These are phyloP conservation scores for Sclerodermus sp. DNA, from an alignment of 2,888 invertebrate species.

Conservation along the genomic window DNA sequence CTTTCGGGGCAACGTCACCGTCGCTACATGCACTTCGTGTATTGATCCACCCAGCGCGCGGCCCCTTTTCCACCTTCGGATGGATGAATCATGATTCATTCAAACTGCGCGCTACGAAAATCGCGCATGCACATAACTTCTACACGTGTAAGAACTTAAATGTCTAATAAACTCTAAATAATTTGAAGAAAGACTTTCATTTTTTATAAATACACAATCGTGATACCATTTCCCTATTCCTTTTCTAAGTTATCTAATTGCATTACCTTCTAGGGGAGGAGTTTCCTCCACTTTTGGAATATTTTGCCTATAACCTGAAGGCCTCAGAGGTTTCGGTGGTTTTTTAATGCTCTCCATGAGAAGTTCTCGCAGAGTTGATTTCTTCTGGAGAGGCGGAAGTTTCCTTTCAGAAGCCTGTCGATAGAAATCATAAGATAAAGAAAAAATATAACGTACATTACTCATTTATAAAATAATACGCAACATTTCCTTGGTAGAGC, in stretches of 20 bases:
- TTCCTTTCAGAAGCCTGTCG: slow-evolving; percentile 81
- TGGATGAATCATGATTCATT: slow-evolving; percentile 23
- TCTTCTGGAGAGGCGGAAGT: slow-evolving; percentile 73
- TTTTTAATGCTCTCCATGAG: slow-evolving; percentile 84
- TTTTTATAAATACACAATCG: too few relatives aligned
- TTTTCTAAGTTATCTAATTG: background rate
- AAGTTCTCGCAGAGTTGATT: slow-evolving; percentile 79
- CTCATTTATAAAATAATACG: background rate
- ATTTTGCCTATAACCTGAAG: slow-evolving; percentile 47
- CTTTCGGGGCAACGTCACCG: slow-evolving; percentile 28
- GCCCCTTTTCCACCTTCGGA: too few relatives aligned
- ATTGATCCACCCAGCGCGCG: slow-evolving; percentile 29
- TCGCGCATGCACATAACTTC: slow-evolving; percentile 16
- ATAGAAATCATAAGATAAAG: too few relatives aligned
- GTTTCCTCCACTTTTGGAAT: slow-evolving; percentile 13
- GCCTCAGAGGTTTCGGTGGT: slow-evolving; percentile 62
- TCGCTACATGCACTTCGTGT: slow-evolving; percentile 24
- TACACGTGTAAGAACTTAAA: too few relatives aligned
- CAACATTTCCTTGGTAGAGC: background rate
- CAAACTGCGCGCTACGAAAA: slow-evolving; percentile 9
- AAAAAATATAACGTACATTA: background rate
- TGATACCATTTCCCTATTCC: too few relatives aligned
- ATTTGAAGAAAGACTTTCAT: too few relatives aligned
- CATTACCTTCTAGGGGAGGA: slow-evolving; percentile 27
- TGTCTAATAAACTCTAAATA: too few relatives aligned